Evolutionary conservation across 2,888 invertebrate genomes (phyloP), one percentile per base, ranked within the genome.

Genomic region (Limnephilus marmoratus): DNA sequence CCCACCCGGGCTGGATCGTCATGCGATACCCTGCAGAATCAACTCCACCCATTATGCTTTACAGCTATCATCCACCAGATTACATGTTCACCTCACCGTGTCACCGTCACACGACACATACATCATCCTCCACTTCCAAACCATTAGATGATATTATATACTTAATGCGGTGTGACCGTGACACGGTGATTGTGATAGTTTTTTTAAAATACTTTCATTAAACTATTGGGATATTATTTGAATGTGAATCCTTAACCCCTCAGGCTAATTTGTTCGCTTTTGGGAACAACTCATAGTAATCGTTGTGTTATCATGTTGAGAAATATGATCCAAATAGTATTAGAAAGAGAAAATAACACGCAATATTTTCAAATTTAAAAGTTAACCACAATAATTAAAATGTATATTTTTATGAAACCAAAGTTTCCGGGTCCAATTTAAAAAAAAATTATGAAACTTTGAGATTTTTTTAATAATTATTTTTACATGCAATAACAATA

Each of bases 1-100:
- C 96, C 92, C 96, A 95, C 90, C 94, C 95, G 93, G 96, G 96
- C 94, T 96, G 96, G 94, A 96, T 96, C 94, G 97, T 96, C 96
- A 97, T 97, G 95, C 97, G 97, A 96, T 97, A 97, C 90, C 96
- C 96, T 94, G 96, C 95, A 12, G 88, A 89, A 41, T 89, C 88
- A 89, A 89, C 88, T 37, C 80, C 31, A 68, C 80, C 80, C 41
- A 89, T 80, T 89, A 89, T 34, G 80, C 88, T 81, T 89, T 89
- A 89, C 88, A 89, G 88, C 88, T n/a, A 41, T 15, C 24, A 18
- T 13, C 34, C 12, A 34, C 53, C 87, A 49, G 4, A 29, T 18
- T 24, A 29, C 82, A 34, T 18, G 15, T 12, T 29, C 82, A 31
- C 24, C 2, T 68, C 68, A 9, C 18, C 18, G 53, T 18, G 68